Conservation (phyloP, 2,888 invertebrate species). For the Mythimna vitellina region DNA sequence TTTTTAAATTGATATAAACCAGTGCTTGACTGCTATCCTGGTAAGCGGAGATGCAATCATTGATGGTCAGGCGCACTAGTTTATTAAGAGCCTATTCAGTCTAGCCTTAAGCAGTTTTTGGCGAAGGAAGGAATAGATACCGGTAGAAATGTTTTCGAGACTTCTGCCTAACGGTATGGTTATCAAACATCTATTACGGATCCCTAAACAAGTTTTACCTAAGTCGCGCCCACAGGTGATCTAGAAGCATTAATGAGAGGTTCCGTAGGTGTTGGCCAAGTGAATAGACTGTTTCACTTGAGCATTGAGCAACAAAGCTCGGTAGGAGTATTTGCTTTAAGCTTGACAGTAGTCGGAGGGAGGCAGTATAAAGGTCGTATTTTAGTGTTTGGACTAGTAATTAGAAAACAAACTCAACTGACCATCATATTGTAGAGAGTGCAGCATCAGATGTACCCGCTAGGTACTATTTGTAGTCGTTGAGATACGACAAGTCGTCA, state of each 20-base stretch:
- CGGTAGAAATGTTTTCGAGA: no score
- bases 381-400: conserved; percentile 7
- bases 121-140: not conserved
- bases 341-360: not conserved
- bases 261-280: conserved; percentile 61
- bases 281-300: conserved; percentile 44
- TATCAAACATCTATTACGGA: conserved; percentile 13
- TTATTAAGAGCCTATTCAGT: no score
- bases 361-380: conserved; percentile 4
- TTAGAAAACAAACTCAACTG: conserved; percentile 6
- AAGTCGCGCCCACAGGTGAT: conserved; percentile 63
- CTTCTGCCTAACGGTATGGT: not conserved
- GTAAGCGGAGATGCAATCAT: no score
- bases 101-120: not conserved
- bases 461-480: not conserved
- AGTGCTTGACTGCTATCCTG: no score
- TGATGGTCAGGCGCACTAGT: no score
- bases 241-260: conserved; percentile 66
- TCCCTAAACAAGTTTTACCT: conserved; percentile 42
- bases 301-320: conserved; percentile 53
- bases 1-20: no score
- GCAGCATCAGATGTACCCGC: no score
- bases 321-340: conserved; percentile 50
- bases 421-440: not conserved
- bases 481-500: not conserved